These are phyloP conservation scores for Caerostris extrusa DNA, from an alignment of 1,140 invertebrate species.

Conservation along the genomic window DNA sequence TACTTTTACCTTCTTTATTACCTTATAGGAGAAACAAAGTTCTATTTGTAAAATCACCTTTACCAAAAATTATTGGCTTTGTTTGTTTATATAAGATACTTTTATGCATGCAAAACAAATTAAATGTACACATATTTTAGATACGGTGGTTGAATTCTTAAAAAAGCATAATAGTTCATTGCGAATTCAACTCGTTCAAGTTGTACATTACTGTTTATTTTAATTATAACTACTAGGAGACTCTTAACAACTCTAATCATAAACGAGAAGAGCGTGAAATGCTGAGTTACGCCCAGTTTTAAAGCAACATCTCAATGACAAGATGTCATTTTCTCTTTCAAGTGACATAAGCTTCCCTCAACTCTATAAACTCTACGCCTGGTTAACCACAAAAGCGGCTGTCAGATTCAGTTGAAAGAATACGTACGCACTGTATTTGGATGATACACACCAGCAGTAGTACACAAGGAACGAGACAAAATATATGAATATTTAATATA, in stretches of 20 bases:
- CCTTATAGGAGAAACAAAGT: no score
- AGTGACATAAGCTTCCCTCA: neutral
- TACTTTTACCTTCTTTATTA: no score
- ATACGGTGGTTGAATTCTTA: neutral
- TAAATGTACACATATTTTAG: neutral
- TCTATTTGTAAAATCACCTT: no score
- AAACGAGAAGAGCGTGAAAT: neutral
- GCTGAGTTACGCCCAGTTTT: neutral
- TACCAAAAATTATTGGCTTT: no score
- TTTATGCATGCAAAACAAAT: neutral
- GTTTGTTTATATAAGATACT: neutral
- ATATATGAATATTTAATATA: no score
- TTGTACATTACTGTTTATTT: neutral
- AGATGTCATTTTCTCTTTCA: neutral
- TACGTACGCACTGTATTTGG: neutral
- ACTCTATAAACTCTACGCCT: neutral
- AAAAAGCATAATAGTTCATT: neutral
- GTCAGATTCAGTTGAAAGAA: neutral
- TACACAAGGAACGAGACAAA: no score
- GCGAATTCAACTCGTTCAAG: neutral
- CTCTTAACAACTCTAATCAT: neutral
- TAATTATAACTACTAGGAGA: neutral
- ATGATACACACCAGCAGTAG: neutral
- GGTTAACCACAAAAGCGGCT: neutral
- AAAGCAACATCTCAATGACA: neutral